Conservation (phyloP, 2,113 vertebrate genomes). For the Typhlomys cinereus region DNA sequence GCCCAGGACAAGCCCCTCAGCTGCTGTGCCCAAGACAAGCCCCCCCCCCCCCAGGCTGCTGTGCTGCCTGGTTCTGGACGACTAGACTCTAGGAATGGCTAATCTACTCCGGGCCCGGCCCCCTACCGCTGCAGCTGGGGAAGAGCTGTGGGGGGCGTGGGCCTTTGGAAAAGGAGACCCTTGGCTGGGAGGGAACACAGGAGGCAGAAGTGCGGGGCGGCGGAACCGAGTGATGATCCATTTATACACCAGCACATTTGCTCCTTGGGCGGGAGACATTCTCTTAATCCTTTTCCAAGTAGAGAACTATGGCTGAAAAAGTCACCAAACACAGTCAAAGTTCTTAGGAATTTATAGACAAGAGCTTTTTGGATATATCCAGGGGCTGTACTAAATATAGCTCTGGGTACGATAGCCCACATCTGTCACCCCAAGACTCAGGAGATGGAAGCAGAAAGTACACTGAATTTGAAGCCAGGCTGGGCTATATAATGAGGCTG, state of each 20-base stretch:
- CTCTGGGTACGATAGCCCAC: background rate
- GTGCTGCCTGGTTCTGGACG: conserved; percentile 2
- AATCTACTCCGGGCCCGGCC: background rate
- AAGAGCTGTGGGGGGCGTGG: background rate
- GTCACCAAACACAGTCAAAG: background rate
- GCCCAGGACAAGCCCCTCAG: too few relatives aligned
- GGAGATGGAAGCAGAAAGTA: background rate
- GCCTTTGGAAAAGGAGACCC: background rate
- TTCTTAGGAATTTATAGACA: background rate
- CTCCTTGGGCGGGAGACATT: background rate
- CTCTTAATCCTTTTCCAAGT: background rate
- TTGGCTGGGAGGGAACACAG: background rate
- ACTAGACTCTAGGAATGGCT: conserved; percentile 28
- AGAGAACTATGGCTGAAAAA: background rate
- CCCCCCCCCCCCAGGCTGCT: background rate
- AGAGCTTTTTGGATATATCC: background rate
- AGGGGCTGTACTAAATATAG: background rate
- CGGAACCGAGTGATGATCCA: too few relatives aligned
- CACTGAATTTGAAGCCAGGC: background rate
- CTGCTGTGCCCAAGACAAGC: background rate
- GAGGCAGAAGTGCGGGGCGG: background rate
- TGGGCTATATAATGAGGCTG: background rate
- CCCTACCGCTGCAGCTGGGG: background rate
- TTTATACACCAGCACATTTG: background rate
- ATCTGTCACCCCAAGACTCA: background rate